These are phyloP conservation scores for Harpagifer antarcticus DNA, from an alignment of 2,797 vertebrate genomes.

Conservation along the genomic window DNA sequence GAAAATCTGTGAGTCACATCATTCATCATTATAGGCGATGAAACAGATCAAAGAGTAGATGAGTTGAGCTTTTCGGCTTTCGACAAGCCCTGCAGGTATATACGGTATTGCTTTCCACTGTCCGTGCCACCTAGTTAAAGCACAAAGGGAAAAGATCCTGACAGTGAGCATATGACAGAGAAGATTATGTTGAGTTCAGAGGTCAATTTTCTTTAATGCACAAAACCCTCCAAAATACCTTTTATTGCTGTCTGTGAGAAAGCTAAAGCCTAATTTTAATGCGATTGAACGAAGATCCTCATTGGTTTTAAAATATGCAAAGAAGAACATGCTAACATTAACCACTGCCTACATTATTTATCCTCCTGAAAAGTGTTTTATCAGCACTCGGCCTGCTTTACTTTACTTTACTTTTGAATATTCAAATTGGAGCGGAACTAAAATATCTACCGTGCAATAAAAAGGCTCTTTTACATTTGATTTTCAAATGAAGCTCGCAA, in stretches of 20 bases:
- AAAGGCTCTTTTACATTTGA: constrained; percentile 51
- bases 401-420: constrained; percentile 74
- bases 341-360: constrained; percentile 82
- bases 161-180: constrained; percentile 66
- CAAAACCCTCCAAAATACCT: constrained; percentile 70
- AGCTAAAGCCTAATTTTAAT: constrained; percentile 72
- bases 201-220: constrained; percentile 77
- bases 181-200: constrained; percentile 74
- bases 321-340: constrained; percentile 81
- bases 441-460: constrained; percentile 55
- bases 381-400: constrained; percentile 75
- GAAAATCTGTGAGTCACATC: constrained; percentile 52
- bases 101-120: constrained; percentile 34
- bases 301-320: constrained; percentile 85
- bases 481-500: constrained; percentile 52
- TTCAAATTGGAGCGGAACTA: constrained; percentile 69
- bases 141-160: constrained; percentile 61
- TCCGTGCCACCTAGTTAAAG: constrained; percentile 30
- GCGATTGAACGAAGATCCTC: constrained; percentile 67
- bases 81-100: constrained; percentile 48
- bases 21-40: constrained; percentile 56
- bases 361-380: constrained; percentile 79
- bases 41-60: constrained; percentile 59
- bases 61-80: constrained; percentile 55
- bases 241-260: constrained; percentile 70